Base-by-base conservation (phyloP, 2,888 invertebrate genomes). In the Drosophila demipolita region DNA sequence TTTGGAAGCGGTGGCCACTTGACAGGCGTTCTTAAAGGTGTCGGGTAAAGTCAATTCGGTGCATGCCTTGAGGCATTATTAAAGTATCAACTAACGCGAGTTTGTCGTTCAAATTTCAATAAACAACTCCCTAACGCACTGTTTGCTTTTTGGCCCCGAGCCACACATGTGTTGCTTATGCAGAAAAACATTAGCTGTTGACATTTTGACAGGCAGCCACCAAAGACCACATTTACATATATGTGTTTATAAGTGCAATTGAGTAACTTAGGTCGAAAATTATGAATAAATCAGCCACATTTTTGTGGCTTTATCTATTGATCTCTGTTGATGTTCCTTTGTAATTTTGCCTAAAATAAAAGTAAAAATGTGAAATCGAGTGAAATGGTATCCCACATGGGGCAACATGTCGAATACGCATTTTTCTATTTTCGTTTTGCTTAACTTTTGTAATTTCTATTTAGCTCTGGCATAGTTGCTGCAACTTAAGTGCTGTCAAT, bases 1-100 rank as follows among this genome's bases (percentile, higher is more conserved):
- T 38, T 17, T 49, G 49, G 23, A 32, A 35, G 38, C n/a, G 62
- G 55, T 63, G 74, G 38, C 63, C 38, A 48, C 48, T 61, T 67
- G 54, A 33, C 65, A 49, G 57, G 5, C 36, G 62, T 20, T 54
- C 23, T 66, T 67, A 53, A 71, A 71, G 64, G 71, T 62, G 48
- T 67, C 9, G 40, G 20, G n/a, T 49, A 59, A 26, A 61, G 66
- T 64, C 73, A 69, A 66, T 68, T 67, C 81, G 55, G 54, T 49
- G 68, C 52, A 61, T 69, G 63, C 50, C 65, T 57, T 11, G 26
- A 9, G 59, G 69, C 73, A 78, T 60, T 73, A 54, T 79, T 70
- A 57, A 66, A 66, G 74, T 85, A 85, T 85, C 87, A 75, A 62
- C 72, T 89, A 89, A 87, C 84, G 70, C 50, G 57, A 68, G 62